Conservation (phyloP, 37 sponge, comb jelly and placozoan genomes). For the Cliona cf. orientalis region DNA sequence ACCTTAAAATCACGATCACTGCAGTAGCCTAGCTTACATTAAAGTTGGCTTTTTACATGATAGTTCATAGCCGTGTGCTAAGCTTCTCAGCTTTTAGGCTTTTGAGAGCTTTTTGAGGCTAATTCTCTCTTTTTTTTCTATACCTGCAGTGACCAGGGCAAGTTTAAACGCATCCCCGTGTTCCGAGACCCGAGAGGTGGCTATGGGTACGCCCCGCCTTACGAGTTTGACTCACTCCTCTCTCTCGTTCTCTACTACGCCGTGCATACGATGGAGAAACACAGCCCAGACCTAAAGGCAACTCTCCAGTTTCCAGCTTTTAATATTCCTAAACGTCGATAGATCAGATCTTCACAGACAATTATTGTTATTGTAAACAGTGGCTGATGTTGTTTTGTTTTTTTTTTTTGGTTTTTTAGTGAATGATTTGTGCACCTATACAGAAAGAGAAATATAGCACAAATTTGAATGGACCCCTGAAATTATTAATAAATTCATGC, state of each 20-base stretch:
- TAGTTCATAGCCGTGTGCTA: not conserved
- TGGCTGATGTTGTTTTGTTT: too few relatives aligned
- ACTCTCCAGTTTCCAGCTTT: slow-evolving; percentile 26
- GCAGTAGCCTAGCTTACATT: too few relatives aligned
- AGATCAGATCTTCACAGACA: too few relatives aligned
- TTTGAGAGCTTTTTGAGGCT: too few relatives aligned
- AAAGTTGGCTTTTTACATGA: not conserved
- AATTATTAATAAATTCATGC: too few relatives aligned
- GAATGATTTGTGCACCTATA: too few relatives aligned
- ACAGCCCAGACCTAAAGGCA: slow-evolving; percentile 60
- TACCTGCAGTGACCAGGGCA: slow-evolving; percentile 43
- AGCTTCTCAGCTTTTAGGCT: too few relatives aligned
- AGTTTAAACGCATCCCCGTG: slow-evolving; percentile 64
- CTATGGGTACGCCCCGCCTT: slow-evolving; percentile 76
- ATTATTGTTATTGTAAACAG: too few relatives aligned
- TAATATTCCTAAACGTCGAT: not conserved
- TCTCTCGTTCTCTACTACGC: slow-evolving; percentile 70
- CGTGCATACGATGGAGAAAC: slow-evolving; percentile 66
- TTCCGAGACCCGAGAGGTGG: slow-evolving; percentile 53
- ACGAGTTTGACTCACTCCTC: slow-evolving; percentile 65
- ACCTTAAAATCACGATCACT: too few relatives aligned
- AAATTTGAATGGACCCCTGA: too few relatives aligned
- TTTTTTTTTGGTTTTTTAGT: too few relatives aligned
- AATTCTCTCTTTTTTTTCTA: not conserved
- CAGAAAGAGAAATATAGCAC: too few relatives aligned